A percentile compares a stretch with the other conserved stretches of the same genome.
phyloP scores from a whole-genome alignment of 2,888 invertebrate species.

The Lycocerus yunnanus region DNA sequence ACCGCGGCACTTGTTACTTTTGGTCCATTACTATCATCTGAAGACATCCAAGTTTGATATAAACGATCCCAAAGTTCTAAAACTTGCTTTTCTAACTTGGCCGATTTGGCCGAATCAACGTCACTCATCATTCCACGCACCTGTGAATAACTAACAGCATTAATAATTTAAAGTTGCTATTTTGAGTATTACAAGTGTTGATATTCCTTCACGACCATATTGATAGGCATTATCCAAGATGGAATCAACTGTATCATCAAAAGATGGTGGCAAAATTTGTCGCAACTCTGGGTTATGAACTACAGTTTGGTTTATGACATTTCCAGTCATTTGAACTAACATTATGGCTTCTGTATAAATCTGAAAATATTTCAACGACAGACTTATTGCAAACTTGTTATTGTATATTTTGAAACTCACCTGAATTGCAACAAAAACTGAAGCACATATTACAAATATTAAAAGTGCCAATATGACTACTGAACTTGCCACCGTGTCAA shows the following conservation, averaged over 20 bases:
- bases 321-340: slow-evolving; percentile 85
- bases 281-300: slow-evolving; percentile 87
- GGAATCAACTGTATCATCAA: slow-evolving; percentile 86
- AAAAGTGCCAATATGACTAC: slow-evolving; percentile 86
- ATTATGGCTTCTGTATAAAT: slow-evolving; percentile 94
- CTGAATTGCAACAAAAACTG: slow-evolving; percentile 83
- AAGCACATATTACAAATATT: slow-evolving; percentile 75
- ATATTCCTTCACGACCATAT: slow-evolving; percentile 90
- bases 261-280: slow-evolving; percentile 81
- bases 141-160: slow-evolving; percentile 53
- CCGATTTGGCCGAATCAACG: slow-evolving; percentile 78
- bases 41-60: slow-evolving; percentile 90
- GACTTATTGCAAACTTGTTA: neutral
- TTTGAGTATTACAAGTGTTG: slow-evolving; percentile 69
- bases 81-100: slow-evolving; percentile 84
- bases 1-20: slow-evolving; percentile 75
- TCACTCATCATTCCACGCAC: slow-evolving; percentile 79
- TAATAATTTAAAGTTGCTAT: neutral
- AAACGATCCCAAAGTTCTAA: slow-evolving; percentile 92
- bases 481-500: slow-evolving; percentile 85
- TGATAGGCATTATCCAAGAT: slow-evolving; percentile 91
- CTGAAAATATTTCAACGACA: slow-evolving; percentile 55
- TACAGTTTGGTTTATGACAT: slow-evolving; percentile 85
- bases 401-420: slow-evolving; percentile 56
- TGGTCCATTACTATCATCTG: slow-evolving; percentile 68